Evolutionary conservation across 92 coral and sea anemone genomes (phyloP), one percentile per base, ranked within the genome.

Genomic region (Anthopleura xanthogrammica): DNA sequence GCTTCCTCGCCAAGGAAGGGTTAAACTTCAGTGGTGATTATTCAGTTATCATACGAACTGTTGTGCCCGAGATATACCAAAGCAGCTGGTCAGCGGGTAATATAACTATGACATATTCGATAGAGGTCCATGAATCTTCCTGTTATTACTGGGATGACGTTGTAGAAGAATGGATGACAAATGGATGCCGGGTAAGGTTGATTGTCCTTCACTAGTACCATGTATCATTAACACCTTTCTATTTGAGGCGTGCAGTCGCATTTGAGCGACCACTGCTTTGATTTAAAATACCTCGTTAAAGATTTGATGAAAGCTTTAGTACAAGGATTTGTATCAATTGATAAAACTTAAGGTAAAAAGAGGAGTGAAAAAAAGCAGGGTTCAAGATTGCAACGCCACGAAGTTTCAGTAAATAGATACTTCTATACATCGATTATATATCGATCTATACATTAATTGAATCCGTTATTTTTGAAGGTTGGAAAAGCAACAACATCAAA

Each of bases 131-230:
- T 46, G 88, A 85, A 52, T 52, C 84, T 4, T 77, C 84, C 13
- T 85, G 88, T 57, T 73, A 79, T 72, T 85, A 79, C 64, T 85
- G 88, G 88, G 80, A 79, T 73, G 64, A 74, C 8, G 72, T 52
- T 20, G 60, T 14, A 2, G 88, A 85, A 39, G 80, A 73, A 70
- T 85, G 88, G 88, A 40, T 20, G 48, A 60, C 60, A 12, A 50
- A 73, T 57, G 88, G 88, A 65, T 85, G 88, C 23, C 70, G 16
- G 83, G 88, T 85, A 72, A 84, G 76, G 5, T 65, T 65, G 20
- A 10, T 3, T 64, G 43, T 42, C 74, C 52, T 17, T 36, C 8
- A 16, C 16, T 7, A 73, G 46, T 2, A 22, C 46, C 46, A 29
- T 29, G 36, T 29, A 29, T 29, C 36, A 29, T 29, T 29, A 29